These are phyloP conservation scores for Heloderma charlesbogerti DNA, from an alignment of 2,113 vertebrate species.

Conservation along the genomic window DNA sequence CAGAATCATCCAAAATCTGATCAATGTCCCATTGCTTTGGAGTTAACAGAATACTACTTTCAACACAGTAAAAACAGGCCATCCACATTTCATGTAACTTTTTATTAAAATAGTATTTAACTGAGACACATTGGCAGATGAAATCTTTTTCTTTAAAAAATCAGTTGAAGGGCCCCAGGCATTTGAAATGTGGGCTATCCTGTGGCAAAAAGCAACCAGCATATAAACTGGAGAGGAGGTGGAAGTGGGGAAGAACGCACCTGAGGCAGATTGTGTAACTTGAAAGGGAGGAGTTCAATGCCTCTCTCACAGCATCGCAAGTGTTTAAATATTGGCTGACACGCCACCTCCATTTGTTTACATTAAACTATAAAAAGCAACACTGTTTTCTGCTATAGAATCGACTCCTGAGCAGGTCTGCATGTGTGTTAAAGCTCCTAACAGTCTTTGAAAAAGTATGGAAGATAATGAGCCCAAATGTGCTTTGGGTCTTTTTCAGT, in stretches of 20 bases:
- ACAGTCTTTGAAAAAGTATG: conserved; percentile 20
- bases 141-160: conserved; percentile 44
- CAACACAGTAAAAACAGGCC: conserved; percentile 31
- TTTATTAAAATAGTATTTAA: conserved; percentile 81
- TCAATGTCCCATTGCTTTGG: not conserved
- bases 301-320: conserved; percentile 27
- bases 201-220: conserved; percentile 34
- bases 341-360: conserved; percentile 24
- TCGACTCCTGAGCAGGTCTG: not conserved
- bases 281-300: conserved; percentile 13
- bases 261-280: conserved; percentile 17
- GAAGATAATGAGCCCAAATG: conserved; percentile 13
- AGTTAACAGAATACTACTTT: not conserved
- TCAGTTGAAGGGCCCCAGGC: conserved; percentile 40
- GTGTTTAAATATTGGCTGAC: not conserved
- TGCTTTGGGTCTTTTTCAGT: not conserved
- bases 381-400: conserved; percentile 35
- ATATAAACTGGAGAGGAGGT: not conserved
- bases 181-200: conserved; percentile 36
- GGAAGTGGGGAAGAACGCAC: not conserved
- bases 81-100: conserved; percentile 58
- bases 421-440: conserved; percentile 40
- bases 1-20: rapidly evolving
- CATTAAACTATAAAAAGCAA: conserved; percentile 34
- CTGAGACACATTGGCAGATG: conserved; percentile 66